Conservation (phyloP, 2,888 invertebrate genomes). For the Trissolcus brochymenae region DNA sequence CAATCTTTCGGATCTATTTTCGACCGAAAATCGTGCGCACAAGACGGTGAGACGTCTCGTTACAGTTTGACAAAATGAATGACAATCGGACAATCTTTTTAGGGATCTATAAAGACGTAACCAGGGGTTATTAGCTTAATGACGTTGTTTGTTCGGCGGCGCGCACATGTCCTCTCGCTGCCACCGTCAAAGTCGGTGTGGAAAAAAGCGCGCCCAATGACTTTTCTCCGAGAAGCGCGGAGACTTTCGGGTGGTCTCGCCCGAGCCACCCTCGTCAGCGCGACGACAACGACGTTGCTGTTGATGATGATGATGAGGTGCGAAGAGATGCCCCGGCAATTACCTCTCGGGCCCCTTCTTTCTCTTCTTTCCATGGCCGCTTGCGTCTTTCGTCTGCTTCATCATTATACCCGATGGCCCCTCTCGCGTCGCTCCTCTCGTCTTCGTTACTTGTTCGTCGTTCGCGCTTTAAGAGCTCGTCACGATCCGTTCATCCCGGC, state of each 20-base stretch:
- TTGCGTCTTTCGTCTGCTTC: conserved; percentile 59
- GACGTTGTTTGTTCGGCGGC: conserved; percentile 44
- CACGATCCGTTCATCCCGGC: conserved; percentile 41
- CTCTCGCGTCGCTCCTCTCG: conserved; percentile 23
- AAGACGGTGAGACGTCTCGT: conserved; percentile 11
- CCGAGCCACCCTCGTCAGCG: conserved; percentile 59
- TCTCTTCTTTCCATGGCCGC: conserved; percentile 58
- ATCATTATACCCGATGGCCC: conserved; percentile 63
- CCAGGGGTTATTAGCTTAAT: conserved; percentile 57
- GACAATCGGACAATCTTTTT: conserved; percentile 40
- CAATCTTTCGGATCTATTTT: conserved; percentile 3
- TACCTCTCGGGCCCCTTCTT: conserved; percentile 64
- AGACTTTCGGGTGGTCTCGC: conserved; percentile 66
- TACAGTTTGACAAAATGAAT: conserved; percentile 34
- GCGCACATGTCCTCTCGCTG: conserved; percentile 36
- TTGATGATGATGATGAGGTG: conserved; percentile 77
- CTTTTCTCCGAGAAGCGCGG: conserved; percentile 40
- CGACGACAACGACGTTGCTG: conserved; percentile 64
- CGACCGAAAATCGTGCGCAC: background rate
- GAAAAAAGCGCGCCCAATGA: conserved; percentile 47
- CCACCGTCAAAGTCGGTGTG: conserved; percentile 35
- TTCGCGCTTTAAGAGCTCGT: conserved; percentile 46
- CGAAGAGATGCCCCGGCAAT: conserved; percentile 76
- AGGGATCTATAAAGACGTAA: conserved; percentile 41
- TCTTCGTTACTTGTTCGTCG: conserved; percentile 42